Conservation (phyloP, 2,113 vertebrate genomes). For the Pedionomus torquatus region DNA sequence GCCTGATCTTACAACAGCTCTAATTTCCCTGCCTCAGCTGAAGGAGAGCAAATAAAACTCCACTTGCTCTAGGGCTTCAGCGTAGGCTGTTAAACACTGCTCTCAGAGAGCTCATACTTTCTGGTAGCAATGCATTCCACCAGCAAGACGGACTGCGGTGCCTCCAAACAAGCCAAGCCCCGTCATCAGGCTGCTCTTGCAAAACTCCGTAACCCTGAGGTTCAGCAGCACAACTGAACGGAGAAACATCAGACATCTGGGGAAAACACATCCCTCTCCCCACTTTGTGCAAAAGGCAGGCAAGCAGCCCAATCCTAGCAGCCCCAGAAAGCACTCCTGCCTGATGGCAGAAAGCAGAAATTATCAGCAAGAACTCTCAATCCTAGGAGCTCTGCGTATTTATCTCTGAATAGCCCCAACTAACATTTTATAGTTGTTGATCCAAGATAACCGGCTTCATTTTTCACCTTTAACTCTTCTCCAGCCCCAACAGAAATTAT, state of each 20-base stretch:
- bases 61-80: not conserved
- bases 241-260: rapidly evolving
- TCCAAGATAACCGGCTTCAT: not conserved
- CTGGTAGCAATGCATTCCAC: not conserved
- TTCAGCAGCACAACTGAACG: not conserved
- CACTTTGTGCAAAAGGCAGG: rapidly evolving
- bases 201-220: rapidly evolving
- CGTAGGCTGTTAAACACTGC: rapidly evolving
- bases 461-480: not conserved
- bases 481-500: not conserved
- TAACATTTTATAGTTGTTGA: not conserved
- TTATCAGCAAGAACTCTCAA: rapidly evolving
- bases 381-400: not conserved
- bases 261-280: not conserved
- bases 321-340: not conserved
- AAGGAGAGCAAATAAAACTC: not conserved
- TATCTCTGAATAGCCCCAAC: not conserved
- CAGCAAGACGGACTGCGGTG: not conserved
- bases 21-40: not conserved
- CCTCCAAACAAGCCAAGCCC: not conserved
- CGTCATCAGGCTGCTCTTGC: not conserved
- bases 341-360: not conserved
- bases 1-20: not conserved
- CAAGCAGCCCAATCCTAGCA: not conserved
- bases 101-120: not conserved